Evolutionary conservation across 2,888 invertebrate species (phyloP).

Genomic region (Xestoiulus laeticollis): DNA sequence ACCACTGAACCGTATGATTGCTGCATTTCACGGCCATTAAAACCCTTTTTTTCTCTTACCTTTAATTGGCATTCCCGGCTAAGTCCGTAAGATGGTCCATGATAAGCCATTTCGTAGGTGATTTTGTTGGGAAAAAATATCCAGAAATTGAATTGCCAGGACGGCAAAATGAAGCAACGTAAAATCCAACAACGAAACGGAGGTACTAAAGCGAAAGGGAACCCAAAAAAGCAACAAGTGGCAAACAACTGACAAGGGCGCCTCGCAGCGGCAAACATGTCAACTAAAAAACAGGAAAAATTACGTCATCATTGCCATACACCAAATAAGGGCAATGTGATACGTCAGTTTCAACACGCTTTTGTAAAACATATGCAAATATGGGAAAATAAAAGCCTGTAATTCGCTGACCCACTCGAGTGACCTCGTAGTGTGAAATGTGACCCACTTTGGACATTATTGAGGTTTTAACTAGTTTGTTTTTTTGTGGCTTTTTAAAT

Average conservation of each 20-base stretch:
- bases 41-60: conserved; percentile 59
- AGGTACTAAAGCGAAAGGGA: neutral
- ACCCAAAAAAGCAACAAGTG: neutral
- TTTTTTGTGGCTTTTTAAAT: neutral
- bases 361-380: conserved; percentile 8
- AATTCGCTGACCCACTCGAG: neutral
- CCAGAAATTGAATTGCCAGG: neutral
- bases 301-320: neutral
- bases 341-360: neutral
- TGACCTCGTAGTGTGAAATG: neutral
- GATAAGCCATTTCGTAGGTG: conserved; percentile 61
- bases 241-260: neutral
- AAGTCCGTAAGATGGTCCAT: conserved; percentile 65
- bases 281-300: neutral
- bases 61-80: conserved; percentile 65
- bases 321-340: neutral
- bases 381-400: neutral
- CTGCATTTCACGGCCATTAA: conserved; percentile 34
- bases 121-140: neutral
- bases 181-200: neutral
- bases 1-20: conserved; percentile 17
- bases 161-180: neutral
- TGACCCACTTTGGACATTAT: neutral
- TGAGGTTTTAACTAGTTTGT: neutral
- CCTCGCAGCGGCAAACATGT: neutral